Conservation (phyloP, 2,797 vertebrate genomes). For the Onychomys leucogaster region DNA sequence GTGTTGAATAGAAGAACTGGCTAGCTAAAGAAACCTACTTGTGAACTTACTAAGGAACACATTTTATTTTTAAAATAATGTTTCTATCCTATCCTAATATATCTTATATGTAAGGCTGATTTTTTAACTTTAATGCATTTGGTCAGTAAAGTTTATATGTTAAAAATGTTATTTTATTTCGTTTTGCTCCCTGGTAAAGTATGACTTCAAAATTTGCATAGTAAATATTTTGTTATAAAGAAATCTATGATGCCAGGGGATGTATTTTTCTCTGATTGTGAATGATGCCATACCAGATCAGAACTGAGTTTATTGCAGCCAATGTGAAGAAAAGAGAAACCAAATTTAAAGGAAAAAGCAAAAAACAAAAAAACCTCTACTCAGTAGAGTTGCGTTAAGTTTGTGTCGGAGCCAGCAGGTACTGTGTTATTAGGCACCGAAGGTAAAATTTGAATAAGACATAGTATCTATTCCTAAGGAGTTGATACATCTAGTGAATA, state of each 20-base stretch:
- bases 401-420: background rate
- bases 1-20: background rate
- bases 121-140: background rate
- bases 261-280: background rate
- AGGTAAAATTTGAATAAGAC: background rate
- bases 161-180: constrained; percentile 30
- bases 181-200: background rate
- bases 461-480: background rate
- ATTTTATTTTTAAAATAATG: background rate
- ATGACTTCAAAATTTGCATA: constrained; percentile 16
- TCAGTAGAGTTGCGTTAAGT: background rate
- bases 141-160: constrained; percentile 2
- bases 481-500: background rate
- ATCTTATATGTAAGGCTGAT: background rate
- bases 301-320: background rate
- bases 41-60: constrained; percentile 21
- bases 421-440: background rate
- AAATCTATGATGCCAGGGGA: background rate
- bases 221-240: constrained; percentile 9
- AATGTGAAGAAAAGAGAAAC: constrained; percentile 8
- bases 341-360: background rate
- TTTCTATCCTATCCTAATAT: background rate
- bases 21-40: constrained; percentile 31
- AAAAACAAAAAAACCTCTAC: background rate
- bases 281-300: background rate